These are phyloP conservation scores for Drosophila longiperda DNA, from an alignment of 2,888 invertebrate genomes.

Conservation along the genomic window DNA sequence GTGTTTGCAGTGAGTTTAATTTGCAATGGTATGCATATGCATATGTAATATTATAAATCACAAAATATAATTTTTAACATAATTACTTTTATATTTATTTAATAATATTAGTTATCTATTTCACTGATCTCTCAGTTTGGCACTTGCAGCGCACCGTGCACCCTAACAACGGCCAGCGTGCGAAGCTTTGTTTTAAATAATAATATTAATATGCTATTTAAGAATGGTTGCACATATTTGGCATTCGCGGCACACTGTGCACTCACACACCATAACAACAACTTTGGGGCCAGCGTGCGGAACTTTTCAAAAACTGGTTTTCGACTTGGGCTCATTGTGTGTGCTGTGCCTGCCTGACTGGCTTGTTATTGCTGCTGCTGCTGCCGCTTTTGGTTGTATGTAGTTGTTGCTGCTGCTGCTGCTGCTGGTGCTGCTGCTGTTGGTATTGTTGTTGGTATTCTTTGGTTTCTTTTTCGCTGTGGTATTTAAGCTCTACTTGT, in stretches of 20 bases:
- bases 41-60: neutral
- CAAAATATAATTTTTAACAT: neutral
- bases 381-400: constrained; percentile 51
- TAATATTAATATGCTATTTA: neutral
- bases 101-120: neutral
- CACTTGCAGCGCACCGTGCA: too few relatives aligned
- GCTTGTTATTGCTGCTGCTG: constrained; percentile 44
- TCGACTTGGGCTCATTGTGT: constrained; percentile 59
- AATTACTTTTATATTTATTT: neutral
- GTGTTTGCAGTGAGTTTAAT: constrained; percentile 7
- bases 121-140: too few relatives aligned
- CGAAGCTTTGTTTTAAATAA: neutral
- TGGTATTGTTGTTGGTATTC: constrained; percentile 63
- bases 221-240: neutral
- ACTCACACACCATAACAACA: constrained; percentile 36
- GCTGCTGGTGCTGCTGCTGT: constrained; percentile 10
- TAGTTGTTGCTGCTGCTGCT: constrained; percentile 29
- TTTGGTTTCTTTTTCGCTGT: constrained; percentile 73
- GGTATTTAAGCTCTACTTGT: constrained; percentile 79
- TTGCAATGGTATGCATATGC: neutral
- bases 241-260: constrained; percentile 31
- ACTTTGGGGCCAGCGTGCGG: constrained; percentile 64
- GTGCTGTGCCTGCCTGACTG: constrained; percentile 56
- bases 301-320: constrained; percentile 74
- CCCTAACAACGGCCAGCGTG: too few relatives aligned